phyloP scores from a whole-genome alignment of 2,797 vertebrate genomes.

The Pteronotus mesoamericanus region DNA sequence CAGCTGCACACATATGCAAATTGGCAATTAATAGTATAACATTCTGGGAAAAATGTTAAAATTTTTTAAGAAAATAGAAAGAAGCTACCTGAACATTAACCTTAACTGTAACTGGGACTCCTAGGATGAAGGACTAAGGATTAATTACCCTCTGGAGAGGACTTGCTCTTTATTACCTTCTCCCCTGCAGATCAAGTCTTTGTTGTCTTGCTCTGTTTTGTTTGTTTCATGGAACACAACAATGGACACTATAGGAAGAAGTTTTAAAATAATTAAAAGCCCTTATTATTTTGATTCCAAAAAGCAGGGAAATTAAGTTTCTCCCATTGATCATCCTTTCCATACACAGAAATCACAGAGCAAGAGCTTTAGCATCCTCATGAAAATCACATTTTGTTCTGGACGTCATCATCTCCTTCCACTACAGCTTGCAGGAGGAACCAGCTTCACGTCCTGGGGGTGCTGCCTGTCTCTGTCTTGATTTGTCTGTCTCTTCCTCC shows the following conservation, averaged over 20 bases:
- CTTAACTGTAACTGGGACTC: conserved; percentile 80
- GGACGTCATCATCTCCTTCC: conserved; percentile 50
- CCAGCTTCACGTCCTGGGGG: conserved; percentile 28
- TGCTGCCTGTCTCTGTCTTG: conserved; percentile 55
- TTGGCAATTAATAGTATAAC: conserved; percentile 93
- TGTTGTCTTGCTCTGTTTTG: conserved; percentile 80
- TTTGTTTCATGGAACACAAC: conserved; percentile 74
- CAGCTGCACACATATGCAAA: conserved; percentile 93
- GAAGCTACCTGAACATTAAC: conserved; percentile 84
- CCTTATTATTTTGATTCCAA: conserved; percentile 16
- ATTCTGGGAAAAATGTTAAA: conserved; percentile 81
- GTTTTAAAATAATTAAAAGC: conserved; percentile 60
- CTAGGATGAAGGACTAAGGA: conserved; percentile 77
- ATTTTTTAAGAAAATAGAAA: conserved; percentile 81
- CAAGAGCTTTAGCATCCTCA: neutral
- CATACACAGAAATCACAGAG: conserved; percentile 54
- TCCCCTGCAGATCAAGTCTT: conserved; percentile 77
- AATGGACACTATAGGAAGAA: conserved; percentile 64
- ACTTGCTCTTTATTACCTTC: conserved; percentile 75
- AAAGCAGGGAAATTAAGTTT: conserved; percentile 35
- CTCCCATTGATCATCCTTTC: conserved; percentile 22
- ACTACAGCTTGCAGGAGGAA: conserved; percentile 37
- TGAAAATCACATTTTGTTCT: conserved; percentile 54
- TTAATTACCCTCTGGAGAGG: conserved; percentile 84
- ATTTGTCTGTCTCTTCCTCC: conserved; percentile 63